phyloP scores from a whole-genome alignment of 2,888 invertebrate genomes.

The Amiota communis region DNA sequence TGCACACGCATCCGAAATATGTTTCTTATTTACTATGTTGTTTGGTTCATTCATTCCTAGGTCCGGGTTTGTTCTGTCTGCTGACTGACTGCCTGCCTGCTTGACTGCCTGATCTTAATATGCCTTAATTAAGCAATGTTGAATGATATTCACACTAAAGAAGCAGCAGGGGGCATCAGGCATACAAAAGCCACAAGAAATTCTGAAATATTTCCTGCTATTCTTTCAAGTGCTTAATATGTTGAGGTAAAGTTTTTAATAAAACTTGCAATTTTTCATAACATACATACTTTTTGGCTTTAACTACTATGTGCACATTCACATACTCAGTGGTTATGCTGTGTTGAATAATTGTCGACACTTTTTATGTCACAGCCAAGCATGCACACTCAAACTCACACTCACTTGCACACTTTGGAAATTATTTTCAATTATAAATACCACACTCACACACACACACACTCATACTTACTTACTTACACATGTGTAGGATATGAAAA shows the following conservation, averaged over 20 bases:
- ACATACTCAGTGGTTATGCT: background rate
- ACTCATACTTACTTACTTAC: background rate
- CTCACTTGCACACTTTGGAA: background rate
- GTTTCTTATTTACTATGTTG: too few species aligned
- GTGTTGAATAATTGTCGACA: constrained; percentile 25
- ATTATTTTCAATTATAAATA: constrained; percentile 24
- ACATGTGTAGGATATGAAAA: background rate
- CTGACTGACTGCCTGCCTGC: background rate
- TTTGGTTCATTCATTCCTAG: too few species aligned
- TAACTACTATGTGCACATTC: background rate
- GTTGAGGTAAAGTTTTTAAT: constrained; percentile 17
- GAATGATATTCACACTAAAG: too few species aligned
- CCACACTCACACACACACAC: background rate
- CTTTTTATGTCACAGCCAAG: constrained; percentile 4
- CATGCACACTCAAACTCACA: background rate
- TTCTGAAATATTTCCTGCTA: background rate
- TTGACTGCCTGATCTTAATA: background rate
- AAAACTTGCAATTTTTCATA: constrained; percentile 26
- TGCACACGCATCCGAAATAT: too few species aligned
- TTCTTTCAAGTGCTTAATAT: background rate
- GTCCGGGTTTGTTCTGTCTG: too few species aligned
- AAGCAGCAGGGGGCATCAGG: too few species aligned
- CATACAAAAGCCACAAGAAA: too few species aligned
- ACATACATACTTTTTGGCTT: constrained; percentile 6
- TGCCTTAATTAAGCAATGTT: constrained; percentile 8